Evolutionary conservation across 30 jellyfish, hydroid and myxozoan species (phyloP), one percentile per base, ranked within the genome.

Genomic region (Hydractinia symbiolongicarpus): DNA sequence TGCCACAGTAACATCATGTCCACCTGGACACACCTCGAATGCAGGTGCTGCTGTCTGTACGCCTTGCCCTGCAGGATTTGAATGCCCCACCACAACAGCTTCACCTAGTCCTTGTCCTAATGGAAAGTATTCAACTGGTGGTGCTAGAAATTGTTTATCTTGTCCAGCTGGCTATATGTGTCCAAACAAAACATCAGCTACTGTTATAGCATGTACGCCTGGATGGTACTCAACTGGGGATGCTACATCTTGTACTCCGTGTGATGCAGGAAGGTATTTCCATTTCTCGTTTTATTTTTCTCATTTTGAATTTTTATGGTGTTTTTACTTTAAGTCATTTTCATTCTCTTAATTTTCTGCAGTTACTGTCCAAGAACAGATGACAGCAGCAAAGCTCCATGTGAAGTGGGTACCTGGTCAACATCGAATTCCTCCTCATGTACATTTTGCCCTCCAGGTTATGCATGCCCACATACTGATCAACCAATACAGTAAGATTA

Each of bases 81-180:
- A 91, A 79, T 91, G 98, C 73, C 78, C 90, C n/a, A 57, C 88
- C 53, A 88, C 86, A 5, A 79, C 84, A 0, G 62, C 85, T 13
- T 54, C 53, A 11, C 98, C 96, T 50, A 72, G 70, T 4, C 77
- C 88, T 51, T 91, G 98, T 76, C 81, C 70, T 5, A 77, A 95
- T 40, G 98, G 98, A 60, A 83, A 91, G 51, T 91, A 76, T 79
- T 82, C 96, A 70, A 77, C 84, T 7, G 95, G 95, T 10, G 95
- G 95, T 9, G 91, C 94, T 44, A 86, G 83, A 6, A 89, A 78
- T 62, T 91, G 98, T 81, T 61, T 83, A 6, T 58, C 5, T 10
- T 91, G 98, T 68, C 96, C 98, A 62, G 88, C 85, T 53, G 98
- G 95, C 44, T 76, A 77, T 60, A 95, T 91, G 11, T 91, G 98